These are phyloP conservation scores for Nephrotoma appendiculata DNA, from an alignment of 2,888 invertebrate genomes.

Conservation along the genomic window DNA sequence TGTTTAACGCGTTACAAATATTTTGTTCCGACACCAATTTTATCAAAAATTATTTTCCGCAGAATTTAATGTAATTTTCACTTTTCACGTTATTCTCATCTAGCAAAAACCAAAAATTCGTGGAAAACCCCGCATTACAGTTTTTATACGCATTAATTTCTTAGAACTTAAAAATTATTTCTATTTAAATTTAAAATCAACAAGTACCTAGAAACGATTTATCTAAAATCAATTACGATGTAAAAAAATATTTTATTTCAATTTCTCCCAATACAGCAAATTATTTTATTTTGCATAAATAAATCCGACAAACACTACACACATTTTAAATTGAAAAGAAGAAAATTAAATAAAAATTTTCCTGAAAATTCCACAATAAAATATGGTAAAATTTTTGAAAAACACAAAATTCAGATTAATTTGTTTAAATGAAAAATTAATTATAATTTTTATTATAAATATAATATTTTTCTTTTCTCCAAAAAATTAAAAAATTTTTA, in stretches of 20 bases:
- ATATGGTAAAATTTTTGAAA: neutral
- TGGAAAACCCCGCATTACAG: too few species aligned
- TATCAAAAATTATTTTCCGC: too few species aligned
- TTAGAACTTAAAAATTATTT: neutral
- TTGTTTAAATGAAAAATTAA: neutral
- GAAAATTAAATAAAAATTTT: neutral
- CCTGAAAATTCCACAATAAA: neutral
- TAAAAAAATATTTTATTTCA: neutral
- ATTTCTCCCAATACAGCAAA: neutral
- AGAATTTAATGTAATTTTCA: too few species aligned
- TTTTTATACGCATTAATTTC: too few species aligned
- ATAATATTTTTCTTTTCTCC: neutral
- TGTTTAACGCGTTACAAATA: too few species aligned
- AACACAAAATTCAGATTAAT: neutral
- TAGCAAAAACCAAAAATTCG: too few species aligned
- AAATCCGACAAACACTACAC: neutral
- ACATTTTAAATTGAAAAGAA: neutral
- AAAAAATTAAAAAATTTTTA: neutral
- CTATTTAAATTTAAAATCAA: neutral
- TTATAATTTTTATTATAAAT: neutral
- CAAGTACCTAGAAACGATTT: neutral
- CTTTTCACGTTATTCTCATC: too few species aligned
- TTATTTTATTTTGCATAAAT: neutral
- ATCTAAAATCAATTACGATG: neutral
- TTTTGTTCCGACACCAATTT: too few species aligned